Conservation (phyloP, 2,113 vertebrate species). For the Urocynchramus pylzowi region DNA sequence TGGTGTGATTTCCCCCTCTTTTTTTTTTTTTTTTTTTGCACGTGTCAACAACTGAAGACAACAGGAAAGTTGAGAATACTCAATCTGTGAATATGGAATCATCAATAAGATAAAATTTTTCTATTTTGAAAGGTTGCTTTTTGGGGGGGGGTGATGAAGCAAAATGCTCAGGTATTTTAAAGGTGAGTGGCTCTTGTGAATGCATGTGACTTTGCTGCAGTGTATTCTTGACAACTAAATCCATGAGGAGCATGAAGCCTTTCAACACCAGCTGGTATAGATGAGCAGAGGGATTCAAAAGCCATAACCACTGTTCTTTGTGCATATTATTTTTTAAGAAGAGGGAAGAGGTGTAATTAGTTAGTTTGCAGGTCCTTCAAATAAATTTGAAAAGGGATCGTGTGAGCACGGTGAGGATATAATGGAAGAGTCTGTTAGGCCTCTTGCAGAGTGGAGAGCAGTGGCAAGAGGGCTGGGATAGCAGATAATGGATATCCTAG, state of each 20-base stretch:
- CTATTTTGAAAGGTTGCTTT: background rate
- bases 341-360: background rate
- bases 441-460: background rate
- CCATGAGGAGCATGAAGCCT: background rate
- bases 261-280: background rate
- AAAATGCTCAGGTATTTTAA: background rate
- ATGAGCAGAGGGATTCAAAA: background rate
- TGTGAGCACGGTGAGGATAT: background rate
- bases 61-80: background rate
- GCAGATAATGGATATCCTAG: background rate
- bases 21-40: background rate
- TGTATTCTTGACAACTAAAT: background rate
- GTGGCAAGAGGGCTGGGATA: background rate
- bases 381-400: background rate
- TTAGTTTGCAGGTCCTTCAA: background rate
- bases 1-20: background rate
- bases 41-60: background rate
- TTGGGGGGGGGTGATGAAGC: background rate
- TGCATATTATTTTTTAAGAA: background rate
- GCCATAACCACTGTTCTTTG: background rate
- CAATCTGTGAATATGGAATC: background rate
- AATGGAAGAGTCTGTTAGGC: background rate
- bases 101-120: background rate
- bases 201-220: background rate
- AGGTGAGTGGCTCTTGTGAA: background rate